A percentile compares a stretch with the other conserved stretches of the same genome.
phyloP scores from a whole-genome alignment of 2,797 vertebrate species.

The Amphiprion clarkii region DNA sequence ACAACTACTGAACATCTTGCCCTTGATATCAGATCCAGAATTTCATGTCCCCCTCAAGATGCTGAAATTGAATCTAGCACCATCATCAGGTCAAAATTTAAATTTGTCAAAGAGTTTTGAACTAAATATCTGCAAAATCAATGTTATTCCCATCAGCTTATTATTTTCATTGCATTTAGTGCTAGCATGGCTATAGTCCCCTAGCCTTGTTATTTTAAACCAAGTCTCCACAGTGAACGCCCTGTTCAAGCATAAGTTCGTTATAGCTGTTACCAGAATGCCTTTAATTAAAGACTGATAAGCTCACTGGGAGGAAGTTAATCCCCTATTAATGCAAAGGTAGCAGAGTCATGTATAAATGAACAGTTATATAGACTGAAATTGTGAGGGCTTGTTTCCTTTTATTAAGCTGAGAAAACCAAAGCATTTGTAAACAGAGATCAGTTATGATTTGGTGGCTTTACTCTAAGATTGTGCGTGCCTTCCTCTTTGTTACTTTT shows the following conservation, averaged over 20 bases:
- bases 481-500: slow-evolving; percentile 21
- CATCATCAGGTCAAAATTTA: not conserved
- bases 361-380: slow-evolving; percentile 16
- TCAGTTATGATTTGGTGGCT: slow-evolving; percentile 41
- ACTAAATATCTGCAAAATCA: not conserved
- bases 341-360: slow-evolving; percentile 30
- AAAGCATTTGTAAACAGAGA: slow-evolving; percentile 46
- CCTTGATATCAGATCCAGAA: not conserved
- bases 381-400: not conserved
- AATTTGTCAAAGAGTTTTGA: not conserved
- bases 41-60: not conserved
- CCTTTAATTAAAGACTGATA: slow-evolving; percentile 37
- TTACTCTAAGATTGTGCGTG: slow-evolving; percentile 14
- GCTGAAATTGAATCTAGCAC: not conserved
- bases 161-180: not conserved
- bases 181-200: not conserved
- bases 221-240: slow-evolving; percentile 13
- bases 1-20: not conserved
- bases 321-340: slow-evolving; percentile 4
- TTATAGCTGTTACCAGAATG: slow-evolving; percentile 10
- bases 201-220: not conserved
- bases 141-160: not conserved
- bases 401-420: slow-evolving; percentile 19
- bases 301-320: slow-evolving; percentile 23
- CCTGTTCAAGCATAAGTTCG: slow-evolving; percentile 6